These are phyloP conservation scores for Melanogrammus aeglefinus DNA, from an alignment of 2,797 vertebrate species.

Conservation along the genomic window DNA sequence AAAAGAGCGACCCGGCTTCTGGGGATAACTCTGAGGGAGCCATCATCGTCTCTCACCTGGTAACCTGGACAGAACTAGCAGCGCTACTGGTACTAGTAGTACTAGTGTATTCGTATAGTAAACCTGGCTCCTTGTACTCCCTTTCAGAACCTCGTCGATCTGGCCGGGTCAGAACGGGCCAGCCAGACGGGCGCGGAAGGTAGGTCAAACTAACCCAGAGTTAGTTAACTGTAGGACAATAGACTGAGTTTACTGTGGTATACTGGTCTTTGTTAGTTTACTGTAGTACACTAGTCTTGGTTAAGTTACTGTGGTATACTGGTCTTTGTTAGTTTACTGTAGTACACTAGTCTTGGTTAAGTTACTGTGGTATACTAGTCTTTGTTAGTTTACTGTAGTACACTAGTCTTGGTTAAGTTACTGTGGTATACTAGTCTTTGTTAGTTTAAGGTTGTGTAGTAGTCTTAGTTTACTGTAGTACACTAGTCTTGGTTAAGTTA, in stretches of 20 bases:
- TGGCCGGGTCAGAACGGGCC: slow-evolving; percentile 92
- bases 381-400: too few relatives aligned
- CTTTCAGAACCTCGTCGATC: slow-evolving; percentile 91
- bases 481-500: background rate
- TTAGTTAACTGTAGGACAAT: background rate
- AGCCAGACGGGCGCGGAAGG: slow-evolving; percentile 96
- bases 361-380: background rate
- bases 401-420: background rate
- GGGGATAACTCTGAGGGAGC: slow-evolving; percentile 85
- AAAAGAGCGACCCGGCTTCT: slow-evolving; percentile 78
- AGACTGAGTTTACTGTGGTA: background rate
- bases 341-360: background rate
- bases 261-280: too few relatives aligned
- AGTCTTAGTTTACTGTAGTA: too few relatives aligned
- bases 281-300: too few relatives aligned
- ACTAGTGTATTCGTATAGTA: background rate
- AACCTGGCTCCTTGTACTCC: background rate
- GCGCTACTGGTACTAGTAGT: background rate
- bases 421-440: background rate
- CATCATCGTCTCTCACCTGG: slow-evolving; percentile 94
- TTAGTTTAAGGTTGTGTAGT: too few relatives aligned
- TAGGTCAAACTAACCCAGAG: slow-evolving; percentile 48
- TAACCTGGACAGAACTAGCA: slow-evolving; percentile 52
- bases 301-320: background rate
- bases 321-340: background rate